These are phyloP conservation scores for Antigone vipio DNA, from an alignment of 2,113 vertebrate species.

Conservation along the genomic window DNA sequence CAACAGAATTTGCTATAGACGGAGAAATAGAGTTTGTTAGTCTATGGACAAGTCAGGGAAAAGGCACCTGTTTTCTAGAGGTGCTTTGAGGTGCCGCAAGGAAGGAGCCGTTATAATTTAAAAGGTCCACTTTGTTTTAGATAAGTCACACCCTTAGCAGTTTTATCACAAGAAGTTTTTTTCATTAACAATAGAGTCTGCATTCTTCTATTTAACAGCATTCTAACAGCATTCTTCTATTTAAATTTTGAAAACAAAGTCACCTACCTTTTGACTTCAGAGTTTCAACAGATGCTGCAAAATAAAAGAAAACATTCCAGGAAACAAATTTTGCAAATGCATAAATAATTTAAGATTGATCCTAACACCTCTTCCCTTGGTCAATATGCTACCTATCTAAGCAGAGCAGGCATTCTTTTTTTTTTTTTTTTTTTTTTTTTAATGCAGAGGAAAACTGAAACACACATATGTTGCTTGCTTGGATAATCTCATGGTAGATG, in stretches of 20 bases:
- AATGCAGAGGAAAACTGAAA: background rate
- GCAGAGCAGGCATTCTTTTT: background rate
- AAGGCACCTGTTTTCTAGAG: background rate
- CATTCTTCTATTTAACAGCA: too few species aligned
- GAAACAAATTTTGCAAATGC: background rate
- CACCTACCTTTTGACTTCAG: conserved; percentile 39
- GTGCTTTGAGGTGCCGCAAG: background rate
- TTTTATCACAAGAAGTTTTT: background rate
- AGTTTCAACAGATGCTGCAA: conserved; percentile 17
- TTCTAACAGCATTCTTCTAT: too few species aligned
- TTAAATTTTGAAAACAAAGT: background rate
- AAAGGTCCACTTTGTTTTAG: background rate
- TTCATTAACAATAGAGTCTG: background rate
- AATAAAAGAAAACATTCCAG: background rate
- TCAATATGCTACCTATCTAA: background rate
- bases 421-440: too few species aligned
- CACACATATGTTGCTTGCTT: background rate
- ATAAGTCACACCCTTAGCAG: background rate
- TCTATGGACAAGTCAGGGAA: background rate
- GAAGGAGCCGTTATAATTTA: background rate
- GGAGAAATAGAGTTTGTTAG: background rate
- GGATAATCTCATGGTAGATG: background rate
- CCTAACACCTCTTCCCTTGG: background rate
- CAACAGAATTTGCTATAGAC: background rate
- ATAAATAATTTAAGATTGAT: background rate